phyloP scores from a whole-genome alignment of 2,888 invertebrate species.

The Fissipunctia ypsillon region DNA sequence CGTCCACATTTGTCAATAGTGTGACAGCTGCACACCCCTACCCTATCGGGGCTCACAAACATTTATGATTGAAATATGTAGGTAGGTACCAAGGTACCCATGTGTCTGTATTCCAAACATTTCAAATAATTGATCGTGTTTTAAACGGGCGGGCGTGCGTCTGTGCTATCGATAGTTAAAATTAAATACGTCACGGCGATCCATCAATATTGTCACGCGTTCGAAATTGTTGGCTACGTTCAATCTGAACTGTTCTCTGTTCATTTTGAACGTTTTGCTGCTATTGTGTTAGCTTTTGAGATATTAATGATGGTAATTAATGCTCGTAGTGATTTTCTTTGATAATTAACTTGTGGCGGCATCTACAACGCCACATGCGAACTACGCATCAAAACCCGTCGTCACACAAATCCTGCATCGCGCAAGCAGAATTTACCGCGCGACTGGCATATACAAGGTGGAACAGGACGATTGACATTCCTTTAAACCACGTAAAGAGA shows the following conservation, averaged over 20 bases:
- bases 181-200: constrained; percentile 74
- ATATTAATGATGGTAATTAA: constrained; percentile 14
- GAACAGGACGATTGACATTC: no score
- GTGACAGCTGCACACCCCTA: constrained; percentile 5
- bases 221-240: constrained; percentile 63
- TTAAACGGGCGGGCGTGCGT: constrained; percentile 69
- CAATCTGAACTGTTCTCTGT: constrained; percentile 54
- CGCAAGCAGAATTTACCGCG: no score
- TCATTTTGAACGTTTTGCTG: constrained; percentile 34
- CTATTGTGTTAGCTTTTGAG: constrained; percentile 12
- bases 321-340: not conserved
- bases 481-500: no score
- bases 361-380: no score
- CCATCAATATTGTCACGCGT: constrained; percentile 74
- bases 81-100: constrained; percentile 4
- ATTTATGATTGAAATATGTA: constrained; percentile 26
- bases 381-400: no score
- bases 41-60: constrained; percentile 23
- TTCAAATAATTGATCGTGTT: constrained; percentile 75
- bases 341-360: not conserved
- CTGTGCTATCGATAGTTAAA: constrained; percentile 68
- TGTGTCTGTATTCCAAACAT: constrained; percentile 41
- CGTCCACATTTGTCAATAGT: not conserved
- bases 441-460: no score
- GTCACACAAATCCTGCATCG: no score